Conservation (phyloP, 2,113 vertebrate species). For the Prochilodus magdalenae region DNA sequence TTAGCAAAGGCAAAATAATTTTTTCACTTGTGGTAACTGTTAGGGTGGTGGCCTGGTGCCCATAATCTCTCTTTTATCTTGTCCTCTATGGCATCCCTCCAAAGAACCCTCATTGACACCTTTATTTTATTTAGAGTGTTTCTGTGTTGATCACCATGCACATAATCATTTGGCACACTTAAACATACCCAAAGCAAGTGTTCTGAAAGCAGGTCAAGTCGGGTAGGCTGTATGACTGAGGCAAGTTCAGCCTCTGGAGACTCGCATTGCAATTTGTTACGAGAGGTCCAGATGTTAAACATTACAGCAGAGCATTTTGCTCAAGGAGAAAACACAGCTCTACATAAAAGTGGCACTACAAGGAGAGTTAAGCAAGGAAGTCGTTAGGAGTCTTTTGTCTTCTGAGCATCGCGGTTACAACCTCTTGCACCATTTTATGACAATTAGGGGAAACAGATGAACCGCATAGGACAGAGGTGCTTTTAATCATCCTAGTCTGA, state of each 20-base stretch:
- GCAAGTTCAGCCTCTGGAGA: conserved; percentile 18
- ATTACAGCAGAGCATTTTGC: conserved; percentile 34
- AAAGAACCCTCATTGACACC: too few species aligned
- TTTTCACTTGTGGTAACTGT: too few species aligned
- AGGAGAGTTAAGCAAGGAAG: conserved; percentile 9
- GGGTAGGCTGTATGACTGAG: neutral
- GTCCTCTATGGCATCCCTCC: too few species aligned
- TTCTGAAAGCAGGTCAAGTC: neutral
- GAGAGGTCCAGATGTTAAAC: conserved; percentile 31
- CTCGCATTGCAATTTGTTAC: conserved; percentile 5
- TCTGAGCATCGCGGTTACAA: conserved; percentile 42
- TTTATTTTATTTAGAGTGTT: too few species aligned
- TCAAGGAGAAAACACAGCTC: conserved; percentile 5
- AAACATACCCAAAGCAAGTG: neutral
- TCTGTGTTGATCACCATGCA: neutral
- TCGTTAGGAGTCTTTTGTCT: conserved; percentile 42
- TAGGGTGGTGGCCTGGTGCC: too few species aligned
- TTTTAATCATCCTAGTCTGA: conserved; percentile 9
- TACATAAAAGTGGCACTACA: conserved; percentile 20
- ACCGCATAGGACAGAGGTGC: neutral
- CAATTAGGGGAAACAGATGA: conserved; percentile 35
- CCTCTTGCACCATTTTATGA: conserved; percentile 50
- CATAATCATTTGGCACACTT: neutral
- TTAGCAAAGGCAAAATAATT: too few species aligned
- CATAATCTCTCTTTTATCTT: too few species aligned